Evolutionary conservation across 2,797 vertebrate species (phyloP).

Genomic region (Myotis daubentonii): DNA sequence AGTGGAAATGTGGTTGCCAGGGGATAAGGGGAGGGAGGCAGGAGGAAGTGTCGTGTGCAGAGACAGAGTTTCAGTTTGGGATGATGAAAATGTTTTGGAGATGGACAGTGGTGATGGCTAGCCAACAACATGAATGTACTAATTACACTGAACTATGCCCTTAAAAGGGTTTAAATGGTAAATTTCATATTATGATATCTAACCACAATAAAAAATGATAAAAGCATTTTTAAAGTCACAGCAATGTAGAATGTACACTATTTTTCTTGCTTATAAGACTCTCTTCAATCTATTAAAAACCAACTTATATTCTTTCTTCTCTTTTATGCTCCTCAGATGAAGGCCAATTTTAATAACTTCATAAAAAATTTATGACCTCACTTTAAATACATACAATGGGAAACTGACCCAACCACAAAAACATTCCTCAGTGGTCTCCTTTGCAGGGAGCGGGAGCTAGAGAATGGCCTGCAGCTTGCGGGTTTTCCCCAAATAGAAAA

Average conservation of each 20-base stretch:
- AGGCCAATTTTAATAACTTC: background rate
- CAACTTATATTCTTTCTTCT: background rate
- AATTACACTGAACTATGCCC: background rate
- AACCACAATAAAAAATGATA: constrained; percentile 4
- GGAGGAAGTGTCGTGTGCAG: no score
- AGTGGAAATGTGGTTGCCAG: background rate
- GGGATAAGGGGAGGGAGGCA: no score
- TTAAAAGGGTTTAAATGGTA: background rate
- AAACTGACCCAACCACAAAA: constrained; percentile 67
- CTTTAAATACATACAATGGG: constrained; percentile 28
- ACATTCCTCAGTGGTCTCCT: constrained; percentile 61
- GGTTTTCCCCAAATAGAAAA: constrained; percentile 78
- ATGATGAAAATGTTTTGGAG: background rate
- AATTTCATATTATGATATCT: constrained; percentile 3
- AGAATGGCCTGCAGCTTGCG: constrained; percentile 77
- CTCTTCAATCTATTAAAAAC: background rate
- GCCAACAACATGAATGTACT: background rate
- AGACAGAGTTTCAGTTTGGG: background rate
- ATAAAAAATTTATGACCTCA: background rate
- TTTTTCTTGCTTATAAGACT: constrained; percentile 31
- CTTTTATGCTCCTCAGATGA: constrained; percentile 4
- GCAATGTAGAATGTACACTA: background rate
- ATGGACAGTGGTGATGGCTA: background rate
- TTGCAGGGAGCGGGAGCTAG: constrained; percentile 57
- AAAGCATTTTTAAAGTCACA: background rate